These are phyloP conservation scores for Pan troglodytes DNA, from an alignment of 2,113 vertebrate genomes.

Conservation along the genomic window NHGRI_mPanTro3-v2.1_pri NC_086015.1:179945501-179946000, in stretches of 20 bases:
- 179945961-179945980: not conserved
- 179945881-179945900: too few species aligned
- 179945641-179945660: not conserved
- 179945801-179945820: not conserved
- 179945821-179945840: not conserved
- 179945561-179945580: not conserved
- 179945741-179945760: not conserved
- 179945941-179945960: not conserved
- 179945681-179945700: not conserved
- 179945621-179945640: not conserved
- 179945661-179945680: not conserved
- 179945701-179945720: not conserved
- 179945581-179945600: not conserved
- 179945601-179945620: not conserved
- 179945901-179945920: not conserved
- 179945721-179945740: not conserved
- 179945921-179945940: not conserved
- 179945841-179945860: not conserved
- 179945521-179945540: too few species aligned
- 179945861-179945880: rapidly evolving
- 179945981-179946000: not conserved
- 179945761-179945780: not conserved
- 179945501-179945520: too few species aligned
- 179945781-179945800: not conserved
- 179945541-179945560: too few species aligned